Percentiles rank a stretch among this genome's conserved stretches.
Conservation (phyloP, 2,113 vertebrate species). For the Sorex fumeus region DNA sequence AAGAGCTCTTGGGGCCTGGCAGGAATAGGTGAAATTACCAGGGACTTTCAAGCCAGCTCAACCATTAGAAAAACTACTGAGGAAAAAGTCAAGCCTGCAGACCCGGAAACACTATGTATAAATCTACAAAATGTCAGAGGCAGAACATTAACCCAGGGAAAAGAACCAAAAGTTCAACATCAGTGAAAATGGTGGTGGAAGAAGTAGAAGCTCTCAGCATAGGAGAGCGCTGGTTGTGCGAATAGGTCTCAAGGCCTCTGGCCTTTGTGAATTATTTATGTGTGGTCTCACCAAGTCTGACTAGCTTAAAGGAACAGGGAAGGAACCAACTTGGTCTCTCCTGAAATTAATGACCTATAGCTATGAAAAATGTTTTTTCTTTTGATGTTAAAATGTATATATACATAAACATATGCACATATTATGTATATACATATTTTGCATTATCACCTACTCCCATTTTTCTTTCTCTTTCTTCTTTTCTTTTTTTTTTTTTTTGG, state of each 20-base stretch:
- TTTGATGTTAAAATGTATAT: neutral
- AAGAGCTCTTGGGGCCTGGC: neutral
- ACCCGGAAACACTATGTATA: neutral
- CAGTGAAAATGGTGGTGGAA: too few relatives aligned
- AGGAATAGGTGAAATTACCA: neutral
- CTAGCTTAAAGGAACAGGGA: neutral
- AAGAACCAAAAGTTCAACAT: neutral
- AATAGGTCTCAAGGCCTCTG: neutral
- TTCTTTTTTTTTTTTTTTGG: neutral
- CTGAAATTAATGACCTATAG: constrained; percentile 7
- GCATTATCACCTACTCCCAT: too few relatives aligned
- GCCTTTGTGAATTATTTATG: neutral
- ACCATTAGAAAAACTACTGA: neutral
- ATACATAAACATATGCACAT: neutral
- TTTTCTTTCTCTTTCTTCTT: neutral
- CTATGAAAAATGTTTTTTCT: neutral
- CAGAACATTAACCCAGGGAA: neutral
- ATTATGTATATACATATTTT: neutral
- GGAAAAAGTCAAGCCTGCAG: neutral
- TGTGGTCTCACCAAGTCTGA: neutral
- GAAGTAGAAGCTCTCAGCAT: neutral
- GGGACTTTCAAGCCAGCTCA: neutral
- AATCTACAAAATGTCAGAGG: neutral
- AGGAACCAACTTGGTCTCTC: neutral
- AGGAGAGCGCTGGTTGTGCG: neutral